Evolutionary conservation across 2,888 invertebrate genomes (phyloP), one percentile per base, ranked within the genome.

Genomic region (Caenorhabditis sp.): DNA sequence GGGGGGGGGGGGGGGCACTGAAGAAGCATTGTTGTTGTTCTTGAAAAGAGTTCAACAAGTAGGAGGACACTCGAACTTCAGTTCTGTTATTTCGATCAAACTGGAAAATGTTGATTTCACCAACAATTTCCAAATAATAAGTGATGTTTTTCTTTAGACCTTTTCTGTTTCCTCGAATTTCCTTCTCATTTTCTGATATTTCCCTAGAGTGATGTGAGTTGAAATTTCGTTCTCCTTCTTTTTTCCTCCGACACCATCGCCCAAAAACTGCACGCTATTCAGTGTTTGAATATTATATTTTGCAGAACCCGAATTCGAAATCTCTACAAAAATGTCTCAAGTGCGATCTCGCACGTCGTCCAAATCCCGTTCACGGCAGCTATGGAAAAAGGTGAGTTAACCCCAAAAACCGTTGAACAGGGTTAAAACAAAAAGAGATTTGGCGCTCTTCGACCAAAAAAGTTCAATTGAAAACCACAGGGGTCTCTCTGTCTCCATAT

Each of bases 331-430:
- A 61, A 74, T 70, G 73, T 74, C 66, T 41, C 64, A 66, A 31
- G 28, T 44, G 38, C 74, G 56, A 38, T 16, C 54, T 24, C 79
- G 79, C 63, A 63, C 70, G 19, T 70, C 79, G 38, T 54, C 72
- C 19, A 81, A 81, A 70, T 81, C 81, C 22, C 58, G 82, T 31
- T 44, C 73, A 8, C 56, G 70, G 8, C 79, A 79, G 51, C 56
- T 77, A 22, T 77, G 79, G 74, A 83, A 70, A 79, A 83, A 74
- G 74, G 82, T 82, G 49, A 26, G 81, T 64, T 63, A 26, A 69
- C 63, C 54, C 54, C 16, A 14, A 49, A 61, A 64, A 64, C 3
- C 8, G 12, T 22, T 47, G 19, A 31, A 24, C 4, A 47, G n/a
- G 59, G n/a, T 31, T 47, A 44, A 72, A 72, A 70, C 51, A 69